Conservation (phyloP, 2,888 invertebrate species). For the Steinernema carpocapsae region DNA sequence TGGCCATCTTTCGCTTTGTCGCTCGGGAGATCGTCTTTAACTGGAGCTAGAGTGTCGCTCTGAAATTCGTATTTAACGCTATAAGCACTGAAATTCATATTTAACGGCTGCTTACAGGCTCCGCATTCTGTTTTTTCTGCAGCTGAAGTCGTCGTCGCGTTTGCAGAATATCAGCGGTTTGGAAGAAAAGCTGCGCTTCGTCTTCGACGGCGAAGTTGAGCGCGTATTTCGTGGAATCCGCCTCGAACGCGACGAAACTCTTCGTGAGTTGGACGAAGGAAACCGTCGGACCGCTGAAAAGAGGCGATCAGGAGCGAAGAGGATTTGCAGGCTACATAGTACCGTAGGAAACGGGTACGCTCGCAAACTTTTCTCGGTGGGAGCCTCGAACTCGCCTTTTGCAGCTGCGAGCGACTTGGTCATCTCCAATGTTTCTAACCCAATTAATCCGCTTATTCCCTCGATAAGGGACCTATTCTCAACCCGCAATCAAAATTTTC, state of each 20-base stretch:
- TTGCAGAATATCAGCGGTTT: background rate
- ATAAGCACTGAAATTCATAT: too few relatives aligned
- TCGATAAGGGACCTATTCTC: too few relatives aligned
- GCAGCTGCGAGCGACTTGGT: too few relatives aligned
- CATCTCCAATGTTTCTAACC: too few relatives aligned
- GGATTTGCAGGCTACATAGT: too few relatives aligned
- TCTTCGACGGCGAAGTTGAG: conserved; percentile 21
- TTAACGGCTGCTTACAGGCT: background rate
- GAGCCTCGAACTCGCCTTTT: too few relatives aligned
- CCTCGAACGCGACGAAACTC: conserved; percentile 26
- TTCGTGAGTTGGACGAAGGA: background rate
- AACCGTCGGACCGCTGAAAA: background rate
- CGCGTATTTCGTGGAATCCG: conserved; percentile 23
- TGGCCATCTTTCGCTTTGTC: too few relatives aligned
- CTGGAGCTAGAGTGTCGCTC: background rate
- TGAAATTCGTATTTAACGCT: background rate
- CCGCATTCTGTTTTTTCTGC: background rate
- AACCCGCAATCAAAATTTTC: too few relatives aligned
- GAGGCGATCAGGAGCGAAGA: too few relatives aligned
- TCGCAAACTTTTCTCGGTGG: too few relatives aligned
- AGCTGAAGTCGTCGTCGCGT: conserved; percentile 2
- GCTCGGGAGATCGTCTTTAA: background rate
- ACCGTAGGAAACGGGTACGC: too few relatives aligned
- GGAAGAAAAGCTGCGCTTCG: conserved; percentile 15
- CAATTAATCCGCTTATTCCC: too few relatives aligned